Conservation (phyloP, 2,797 vertebrate genomes). For the Microcaecilia unicolor region DNA sequence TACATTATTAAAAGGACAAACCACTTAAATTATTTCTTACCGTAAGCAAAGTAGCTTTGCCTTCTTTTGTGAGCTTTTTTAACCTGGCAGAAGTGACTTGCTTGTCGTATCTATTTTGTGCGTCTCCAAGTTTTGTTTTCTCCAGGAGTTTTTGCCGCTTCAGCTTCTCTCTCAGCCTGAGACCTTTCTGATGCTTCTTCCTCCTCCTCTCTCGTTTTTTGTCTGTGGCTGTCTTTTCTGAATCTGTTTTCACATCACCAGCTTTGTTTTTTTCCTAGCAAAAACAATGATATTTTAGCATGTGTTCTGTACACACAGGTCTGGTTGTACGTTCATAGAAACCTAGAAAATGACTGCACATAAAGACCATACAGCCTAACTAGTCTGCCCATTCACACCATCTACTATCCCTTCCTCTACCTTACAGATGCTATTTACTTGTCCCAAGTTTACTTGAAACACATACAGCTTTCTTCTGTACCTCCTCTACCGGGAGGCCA, state of each 20-base stretch:
- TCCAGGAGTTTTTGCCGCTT: slow-evolving; percentile 67
- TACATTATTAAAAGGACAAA: no score
- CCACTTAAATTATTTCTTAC: no score
- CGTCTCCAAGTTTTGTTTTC: slow-evolving; percentile 43
- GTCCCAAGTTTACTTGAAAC: background rate
- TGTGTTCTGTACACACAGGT: background rate
- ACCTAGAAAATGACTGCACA: no score
- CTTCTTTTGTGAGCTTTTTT: slow-evolving; percentile 74
- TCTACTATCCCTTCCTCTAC: no score
- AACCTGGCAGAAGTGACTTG: slow-evolving; percentile 60
- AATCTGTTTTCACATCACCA: slow-evolving; percentile 71
- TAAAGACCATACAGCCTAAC: no score
- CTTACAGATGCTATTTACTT: no score
- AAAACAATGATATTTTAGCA: background rate
- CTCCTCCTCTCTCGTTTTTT: slow-evolving; percentile 82
- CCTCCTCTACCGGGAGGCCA: no score
- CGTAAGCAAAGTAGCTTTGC: slow-evolving; percentile 77
- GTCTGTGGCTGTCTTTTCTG: slow-evolving; percentile 83
- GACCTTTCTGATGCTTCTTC: slow-evolving; percentile 71
- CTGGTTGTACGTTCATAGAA: no score
- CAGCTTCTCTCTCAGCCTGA: slow-evolving; percentile 71
- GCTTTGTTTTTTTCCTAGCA: slow-evolving; percentile 77
- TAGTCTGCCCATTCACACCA: no score
- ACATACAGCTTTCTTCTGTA: no score
- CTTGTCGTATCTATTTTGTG: slow-evolving; percentile 57